Conservation (phyloP, 2,888 invertebrate genomes). For the Mythimna pallens region DNA sequence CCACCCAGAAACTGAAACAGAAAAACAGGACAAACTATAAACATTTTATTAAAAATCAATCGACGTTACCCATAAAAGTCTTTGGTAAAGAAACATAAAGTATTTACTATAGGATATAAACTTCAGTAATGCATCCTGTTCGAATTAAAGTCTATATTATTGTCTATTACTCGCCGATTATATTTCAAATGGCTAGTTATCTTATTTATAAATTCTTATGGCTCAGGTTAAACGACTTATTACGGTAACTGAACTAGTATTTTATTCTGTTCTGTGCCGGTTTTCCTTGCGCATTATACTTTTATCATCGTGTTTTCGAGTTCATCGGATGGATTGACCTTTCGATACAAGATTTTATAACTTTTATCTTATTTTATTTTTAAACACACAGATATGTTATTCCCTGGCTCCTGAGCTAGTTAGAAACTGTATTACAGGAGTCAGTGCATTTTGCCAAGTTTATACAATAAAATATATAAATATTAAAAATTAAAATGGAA, state of each 20-base stretch:
- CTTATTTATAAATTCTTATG: slow-evolving; percentile 61
- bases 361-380: not conserved
- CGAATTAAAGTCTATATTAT: slow-evolving; percentile 48
- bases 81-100: slow-evolving; percentile 37
- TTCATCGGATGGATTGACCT: slow-evolving; percentile 27
- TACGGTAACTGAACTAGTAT: slow-evolving; percentile 28
- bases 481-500: too few species aligned
- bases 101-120: slow-evolving; percentile 40
- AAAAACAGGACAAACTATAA: not conserved
- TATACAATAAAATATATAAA: too few species aligned
- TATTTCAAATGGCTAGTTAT: slow-evolving; percentile 50
- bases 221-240: slow-evolving; percentile 35
- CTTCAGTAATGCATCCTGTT: slow-evolving; percentile 46
- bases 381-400: not conserved
- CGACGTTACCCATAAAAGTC: slow-evolving; percentile 30
- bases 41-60: slow-evolving; percentile 34
- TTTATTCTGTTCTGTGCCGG: slow-evolving; percentile 40
- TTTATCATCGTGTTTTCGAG: slow-evolving; percentile 23
- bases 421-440: too few species aligned
- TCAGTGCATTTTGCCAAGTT: too few species aligned
- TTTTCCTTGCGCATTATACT: slow-evolving; percentile 33
- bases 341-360: slow-evolving; percentile 17
- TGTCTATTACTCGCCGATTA: slow-evolving; percentile 47
- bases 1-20: slow-evolving; percentile 33
- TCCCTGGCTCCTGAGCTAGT: not conserved